Conservation (phyloP, 2,797 vertebrate species). For the Muraenolepis orangiensis region DNA sequence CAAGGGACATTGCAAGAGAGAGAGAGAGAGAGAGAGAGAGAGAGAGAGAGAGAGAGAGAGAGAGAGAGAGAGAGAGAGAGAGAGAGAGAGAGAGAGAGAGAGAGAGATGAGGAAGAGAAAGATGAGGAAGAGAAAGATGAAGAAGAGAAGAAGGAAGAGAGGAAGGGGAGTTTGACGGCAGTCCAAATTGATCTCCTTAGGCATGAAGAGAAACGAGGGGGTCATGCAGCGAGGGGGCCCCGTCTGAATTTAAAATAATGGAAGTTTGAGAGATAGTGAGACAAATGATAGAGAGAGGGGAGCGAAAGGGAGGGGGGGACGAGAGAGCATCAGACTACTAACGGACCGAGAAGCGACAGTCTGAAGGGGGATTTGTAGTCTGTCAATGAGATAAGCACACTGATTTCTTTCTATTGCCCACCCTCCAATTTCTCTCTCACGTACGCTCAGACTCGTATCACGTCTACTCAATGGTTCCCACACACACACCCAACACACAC, state of each 20-base stretch:
- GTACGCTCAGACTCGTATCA: slow-evolving; percentile 13
- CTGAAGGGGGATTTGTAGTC: slow-evolving; percentile 53
- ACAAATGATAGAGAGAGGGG: not conserved
- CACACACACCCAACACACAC: not conserved
- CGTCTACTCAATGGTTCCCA: slow-evolving; percentile 9
- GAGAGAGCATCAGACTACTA: slow-evolving; percentile 25
- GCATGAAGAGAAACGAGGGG: not conserved
- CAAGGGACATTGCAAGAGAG: too few species aligned
- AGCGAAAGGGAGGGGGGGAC: slow-evolving; percentile 22
- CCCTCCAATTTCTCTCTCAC: slow-evolving; percentile 19
- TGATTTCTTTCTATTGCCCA: slow-evolving; percentile 47
- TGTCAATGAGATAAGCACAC: slow-evolving; percentile 53
- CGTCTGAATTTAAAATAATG: slow-evolving; percentile 33
- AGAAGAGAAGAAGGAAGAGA: slow-evolving; percentile 27
- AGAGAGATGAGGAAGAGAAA: too few species aligned
- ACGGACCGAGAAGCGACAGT: slow-evolving; percentile 49
- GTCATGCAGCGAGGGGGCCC: not conserved
- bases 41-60: not conserved
- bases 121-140: slow-evolving; percentile 10
- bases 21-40: too few species aligned
- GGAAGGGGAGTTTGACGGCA: not conserved
- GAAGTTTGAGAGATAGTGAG: slow-evolving; percentile 11
- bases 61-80: too few species aligned
- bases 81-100: too few species aligned
- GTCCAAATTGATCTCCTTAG: not conserved